Evolutionary conservation across 2,888 invertebrate genomes (phyloP), one percentile per base, ranked within the genome.

Genomic region (Lacanobia oleracea): DNA sequence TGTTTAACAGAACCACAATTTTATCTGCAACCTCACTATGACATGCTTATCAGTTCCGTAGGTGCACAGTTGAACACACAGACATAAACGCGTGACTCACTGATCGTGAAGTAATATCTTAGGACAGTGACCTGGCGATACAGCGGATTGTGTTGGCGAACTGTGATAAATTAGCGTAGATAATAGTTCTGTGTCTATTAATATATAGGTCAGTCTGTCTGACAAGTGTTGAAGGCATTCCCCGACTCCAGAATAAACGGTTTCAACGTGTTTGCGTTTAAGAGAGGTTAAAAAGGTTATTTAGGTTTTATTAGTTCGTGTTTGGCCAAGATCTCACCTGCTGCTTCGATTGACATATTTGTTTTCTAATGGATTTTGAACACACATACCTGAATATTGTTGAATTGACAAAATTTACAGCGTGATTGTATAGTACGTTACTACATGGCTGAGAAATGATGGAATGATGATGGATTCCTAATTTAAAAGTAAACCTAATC

Each of bases 91-190:
- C 62, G 59, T 79, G 79, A 81, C 21, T 79, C 79, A 77, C 57
- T 43, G 43, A 60, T 81, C 66, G 68, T 66, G 62, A 54, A 67
- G 72, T 80, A 79, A 70, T 75, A 74, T 68, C 67, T 63, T 40
- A 56, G 79, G 81, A 68, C 79, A 81, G 62, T 79, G 79, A 79
- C 76, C 81, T 77, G 62, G 2, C 48, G 61, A 50, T 62, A 68
- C 62, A 57, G 43, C 40, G 72, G 57, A 81, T 72, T 77, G 72
- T 53, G 67, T 7, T 27, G 3, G 33, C 40, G 18, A 61, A 63
- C 23, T 59, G 45, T 68, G 51, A 63, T 63, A 57, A 65, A 72
- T 76, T 45, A 59, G 63, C 57, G 27, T 7, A 50, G 61, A 68
- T 59, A 68, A 50, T 80, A 53, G 43, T 50, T 43, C 0, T 23